Base-by-base conservation (phyloP, 1,140 invertebrate species). In the Rhyacophila brunnea region DNA sequence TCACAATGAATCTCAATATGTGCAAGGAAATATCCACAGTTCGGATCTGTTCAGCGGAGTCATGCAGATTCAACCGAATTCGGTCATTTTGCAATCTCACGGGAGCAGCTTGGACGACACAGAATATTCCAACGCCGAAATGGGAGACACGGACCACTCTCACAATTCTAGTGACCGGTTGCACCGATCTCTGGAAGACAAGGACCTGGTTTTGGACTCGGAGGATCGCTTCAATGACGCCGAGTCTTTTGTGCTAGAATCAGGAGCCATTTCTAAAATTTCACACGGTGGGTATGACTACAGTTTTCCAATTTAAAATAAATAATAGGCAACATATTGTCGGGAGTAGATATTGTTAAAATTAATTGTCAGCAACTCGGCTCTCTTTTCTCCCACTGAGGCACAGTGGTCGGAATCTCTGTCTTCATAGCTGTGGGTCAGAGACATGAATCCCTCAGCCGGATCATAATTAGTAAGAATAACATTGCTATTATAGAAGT, bases 241-340 rank as follows among this genome's bases (percentile, higher is more conserved):
- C 43, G 76, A 79, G 65, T 75, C 77, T 44, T 79, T 78, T 67
- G 76, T 78, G 52, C 65, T 78, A 53, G 77, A 79, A 64, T 77
- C 75, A 42, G 70, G 70, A 61, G 69, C 71, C 13, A 55, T 75
- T 4, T 70, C 72, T 53, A 74, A 76, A 64, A 45, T 44, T 18
- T 17, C 23, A 13, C 47, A 43, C 11, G 49, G 48, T 59, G 35
- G 35, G 53, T 47, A 15, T 11, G n/a, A n/a, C n/a, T n/a, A n/a
- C n/a, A n/a, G n/a, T n/a, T n/a, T n/a, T n/a, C n/a, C n/a, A n/a
- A n/a, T n/a, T n/a, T n/a, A n/a, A n/a, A n/a, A n/a, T n/a, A n/a
- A n/a, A n/a, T n/a, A n/a, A n/a, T n/a, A n/a, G n/a, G n/a, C n/a
- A n/a, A n/a, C n/a, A n/a, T n/a, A n/a, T n/a, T n/a, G n/a, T n/a